Percentiles rank a stretch among this genome's conserved stretches.
These are phyloP conservation scores for Achatina immaculata DNA, from an alignment of 1,140 invertebrate species.

Conservation along the genomic window DNA sequence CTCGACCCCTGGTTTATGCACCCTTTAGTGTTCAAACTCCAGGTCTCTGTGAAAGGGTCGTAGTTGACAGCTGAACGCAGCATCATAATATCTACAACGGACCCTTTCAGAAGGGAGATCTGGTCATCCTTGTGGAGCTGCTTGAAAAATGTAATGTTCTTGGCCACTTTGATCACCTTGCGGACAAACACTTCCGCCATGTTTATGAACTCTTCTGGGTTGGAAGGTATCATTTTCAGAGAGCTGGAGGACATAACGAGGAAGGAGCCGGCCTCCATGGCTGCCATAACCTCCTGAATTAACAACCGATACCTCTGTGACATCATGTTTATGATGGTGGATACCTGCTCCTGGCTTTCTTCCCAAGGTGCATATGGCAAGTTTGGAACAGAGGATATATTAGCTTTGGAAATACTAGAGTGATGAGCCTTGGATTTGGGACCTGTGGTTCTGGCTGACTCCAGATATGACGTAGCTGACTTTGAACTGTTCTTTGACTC, in stretches of 20 bases:
- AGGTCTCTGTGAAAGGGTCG: constrained; percentile 59
- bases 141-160: constrained; percentile 60
- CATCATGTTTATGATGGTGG: constrained; percentile 42
- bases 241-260: constrained; percentile 49
- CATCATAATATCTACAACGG: constrained; percentile 68
- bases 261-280: constrained; percentile 57
- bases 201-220: constrained; percentile 63
- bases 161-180: constrained; percentile 64
- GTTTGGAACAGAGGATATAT: background rate
- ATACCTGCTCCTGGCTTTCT: constrained; percentile 37
- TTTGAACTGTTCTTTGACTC: background rate
- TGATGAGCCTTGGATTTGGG: background rate
- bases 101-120: constrained; percentile 63
- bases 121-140: constrained; percentile 63
- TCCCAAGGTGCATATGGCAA: background rate
- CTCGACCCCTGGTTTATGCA: constrained; percentile 43
- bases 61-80: constrained; percentile 65
- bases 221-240: constrained; percentile 51
- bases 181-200: constrained; percentile 66
- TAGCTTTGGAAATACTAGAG: background rate
- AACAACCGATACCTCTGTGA: constrained; percentile 44
- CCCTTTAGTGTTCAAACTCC: constrained; percentile 57
- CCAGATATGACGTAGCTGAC: background rate
- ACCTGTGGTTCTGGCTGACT: too few species aligned
- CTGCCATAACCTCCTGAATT: constrained; percentile 51